Base-by-base conservation (phyloP, 2,113 vertebrate species). In the Elaphurus davidianus region DNA sequence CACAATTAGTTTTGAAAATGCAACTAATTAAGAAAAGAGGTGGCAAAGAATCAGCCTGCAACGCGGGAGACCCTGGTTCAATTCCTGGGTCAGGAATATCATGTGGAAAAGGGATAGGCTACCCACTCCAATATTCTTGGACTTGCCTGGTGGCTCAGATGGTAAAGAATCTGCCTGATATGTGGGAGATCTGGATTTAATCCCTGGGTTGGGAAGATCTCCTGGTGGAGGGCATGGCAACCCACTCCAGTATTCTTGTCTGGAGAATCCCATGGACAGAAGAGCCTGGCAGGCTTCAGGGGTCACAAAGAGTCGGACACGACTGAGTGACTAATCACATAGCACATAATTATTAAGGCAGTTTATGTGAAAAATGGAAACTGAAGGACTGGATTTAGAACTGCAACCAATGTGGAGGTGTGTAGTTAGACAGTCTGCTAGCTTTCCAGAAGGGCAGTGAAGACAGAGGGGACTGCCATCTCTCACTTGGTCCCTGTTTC, bases 61-160 rank as follows among this genome's bases (percentile, higher is more conserved):
- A 71, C 0, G 0, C 1, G 0, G 5, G 67, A 40, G 19, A 40
- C n/a, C n/a, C 67, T 71, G n/a, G 67, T 12, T 71, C 0, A 2
- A 71, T 71, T 71, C n/a, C 67, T 40, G 67, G 67, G n/a, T 71
- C 67, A 40, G n/a, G 19, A 71, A 71, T 5, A 40, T 71, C 67
- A 71, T 5, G 19, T 71, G 19, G 67, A 12, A n/a, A 71, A 71
- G n/a, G 67, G n/a, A 71, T 40, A 71, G 67, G 67, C n/a, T 71
- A 40, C 67, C 67, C 67, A 40, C 10, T 23, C n/a, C 67, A 71
- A 5, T 71, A 71, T 71, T 40, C 10, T 71, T 71, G n/a, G 36
- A 43, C 71, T 43, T 76, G 21, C 36, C 71, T 74, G 3, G 71
- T 74, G 71, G 21, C 21, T 43, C 71, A 74, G 36, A 40, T 23